Base-by-base conservation (phyloP, 2,888 invertebrate species). In the Stenchaetothrips biformis region DNA sequence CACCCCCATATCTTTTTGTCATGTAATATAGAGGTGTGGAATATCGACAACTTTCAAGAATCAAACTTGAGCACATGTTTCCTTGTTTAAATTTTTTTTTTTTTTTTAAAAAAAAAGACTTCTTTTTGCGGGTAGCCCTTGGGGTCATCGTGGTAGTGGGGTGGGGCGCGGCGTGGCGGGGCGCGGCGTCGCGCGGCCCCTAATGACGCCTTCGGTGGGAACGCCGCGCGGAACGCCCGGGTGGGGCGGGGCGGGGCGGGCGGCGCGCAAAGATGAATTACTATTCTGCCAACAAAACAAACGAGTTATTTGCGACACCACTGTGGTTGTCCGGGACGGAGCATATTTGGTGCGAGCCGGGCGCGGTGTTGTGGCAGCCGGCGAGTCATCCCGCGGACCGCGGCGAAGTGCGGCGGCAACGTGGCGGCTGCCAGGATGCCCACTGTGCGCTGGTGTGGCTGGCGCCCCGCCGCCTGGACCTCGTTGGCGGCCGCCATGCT, bases 171-270 rank as follows among this genome's bases (percentile, higher is more conserved):
- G 59, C 59, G 37, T 37, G 37, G 37, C 37, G 37, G 37, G 37
- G 37, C 37, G 59, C 59, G 59, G 59, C 59, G 11, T 6, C 59
- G 0, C 59, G 59, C 13, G 59, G 59, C 13, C 59, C 59, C 59
- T 59, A 59, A 59, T 59, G 59, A 59, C 59, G 59, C 59, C 59
- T 13, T 16, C 59, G 59, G 59, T 59, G 59, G 59, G 59, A 59
- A 59, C 59, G 59, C 18, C 59, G 59, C 37, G 37, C 1, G 59
- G 13, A 13, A 37, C 37, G 37, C 37, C 37, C 37, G 37, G 2
- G n/a, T n/a, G n/a, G n/a, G n/a, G n/a, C n/a, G 53, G 18, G 18
- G 59, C 13, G 18, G 59, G 18, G 59, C 59, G 16, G 6, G 59
- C 13, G 0, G 59, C 13, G 59, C 59, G 59, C 59, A 59, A 13